Evolutionary conservation across 2,797 vertebrate genomes (phyloP), one percentile per base, ranked within the genome.

Genomic region (Pipistrellus kuhlii): DNA sequence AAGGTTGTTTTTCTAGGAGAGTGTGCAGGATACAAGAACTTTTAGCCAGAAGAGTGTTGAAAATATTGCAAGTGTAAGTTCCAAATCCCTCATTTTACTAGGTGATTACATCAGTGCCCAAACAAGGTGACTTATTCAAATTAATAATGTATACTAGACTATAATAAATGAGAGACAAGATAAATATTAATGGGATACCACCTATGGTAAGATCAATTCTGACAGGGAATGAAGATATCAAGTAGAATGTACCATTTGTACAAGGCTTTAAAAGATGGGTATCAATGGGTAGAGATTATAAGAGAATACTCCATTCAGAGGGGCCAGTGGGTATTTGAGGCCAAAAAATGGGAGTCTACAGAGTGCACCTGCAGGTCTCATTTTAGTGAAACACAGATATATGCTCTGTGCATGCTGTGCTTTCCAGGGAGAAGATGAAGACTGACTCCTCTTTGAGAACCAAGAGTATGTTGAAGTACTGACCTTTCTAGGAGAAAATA

Each of bases 111-210:
- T 91, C 35, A 72, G 8, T 64, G 23, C 8, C 35, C 10, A 48
- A 32, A 55, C 38, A 81, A 92, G 3, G 38, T 59, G 66, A 87
- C 48, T 55, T 64, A 27, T 38, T n/a, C 15, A 90, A 88, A 78
- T 62, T 92, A 85, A 21, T 77, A n/a, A 48, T 71, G 8, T n/a
- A 30, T 62, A 75, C 12, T 9, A 62, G 57, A 69, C 23, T 69
- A 27, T 90, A 66, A 88, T 88, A 78, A 82, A 88, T 41, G 35
- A 94, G 8, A 8, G 18, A 55, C 18, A 80, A 86, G 53, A 95
- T 23, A 73, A 72, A 76, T 71, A 93, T 18, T 46, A 72, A 78
- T 46, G 35, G 6, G 35, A 62, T 6, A 51, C 12, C 46, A 83
- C 78, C 62, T 55, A 25, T 1, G 11, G n/a, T 46, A 80, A 94